Base-by-base conservation (phyloP, 2,113 vertebrate species). In the Galemys pyrenaicus region DNA sequence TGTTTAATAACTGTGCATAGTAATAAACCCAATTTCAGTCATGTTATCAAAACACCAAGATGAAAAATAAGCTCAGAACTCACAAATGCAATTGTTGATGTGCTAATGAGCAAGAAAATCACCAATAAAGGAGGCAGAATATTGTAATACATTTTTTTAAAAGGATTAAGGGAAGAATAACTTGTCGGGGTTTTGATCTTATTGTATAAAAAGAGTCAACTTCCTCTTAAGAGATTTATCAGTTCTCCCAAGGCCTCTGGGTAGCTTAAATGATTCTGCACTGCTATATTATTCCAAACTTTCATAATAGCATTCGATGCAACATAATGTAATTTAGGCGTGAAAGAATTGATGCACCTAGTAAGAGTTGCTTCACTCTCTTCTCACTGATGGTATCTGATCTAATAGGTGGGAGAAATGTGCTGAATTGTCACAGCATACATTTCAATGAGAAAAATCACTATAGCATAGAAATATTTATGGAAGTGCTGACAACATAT, bases 401-500 rank as follows among this genome's bases (percentile, higher is more conserved):
- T 92, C 65, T 95, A 91, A 89, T 75, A 93, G 56, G 77, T 87
- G 12, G 54, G 37, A 93, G 71, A 95, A 92, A 94, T 92, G 67
- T 90, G 93, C 96, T 92, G 73, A 96, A 95, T 22, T 89, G 89
- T 93, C 94, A 92, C 49, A 75, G 92, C 8, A 60, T 26, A 87
- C 73, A 96, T 96, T 96, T 95, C 89, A 88, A 60, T 87, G 64
- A 91, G 79, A 86, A 92, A 89, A 92, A 95, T 93, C 75, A 93
- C 80, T 88, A 93, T 51, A 41, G 87, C 51, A 78, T 20, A 95
- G 92, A 96, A 95, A 94, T 96, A 93, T 93, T 92, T 97, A 90
- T 85, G 90, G 87, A 96, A 94, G 62, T 92, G 95, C 87, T 96
- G 93, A 96, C 91, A 96, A 96, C 79, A 44, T 92, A 96, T 96